Conservation (phyloP, 2,888 invertebrate genomes). For the Synergus japonicus region DNA sequence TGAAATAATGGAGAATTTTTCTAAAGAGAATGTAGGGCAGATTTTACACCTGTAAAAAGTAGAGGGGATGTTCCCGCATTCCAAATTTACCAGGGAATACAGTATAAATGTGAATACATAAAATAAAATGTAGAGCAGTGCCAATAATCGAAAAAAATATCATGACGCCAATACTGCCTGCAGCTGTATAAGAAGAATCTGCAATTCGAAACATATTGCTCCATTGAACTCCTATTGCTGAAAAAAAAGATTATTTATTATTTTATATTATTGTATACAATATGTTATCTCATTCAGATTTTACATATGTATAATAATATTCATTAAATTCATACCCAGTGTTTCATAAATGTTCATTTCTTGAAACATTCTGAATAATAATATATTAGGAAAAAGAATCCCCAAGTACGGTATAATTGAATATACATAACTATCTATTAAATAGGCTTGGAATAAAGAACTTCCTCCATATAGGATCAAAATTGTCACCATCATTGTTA, state of each 20-base stretch:
- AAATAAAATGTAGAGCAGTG: constrained; percentile 83
- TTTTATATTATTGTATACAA: background rate
- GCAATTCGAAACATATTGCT: constrained; percentile 74
- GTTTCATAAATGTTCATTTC: constrained; percentile 43
- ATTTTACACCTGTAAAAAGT: constrained; percentile 76
- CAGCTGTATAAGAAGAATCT: constrained; percentile 58
- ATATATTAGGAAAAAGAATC: constrained; percentile 46
- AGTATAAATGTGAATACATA: constrained; percentile 92
- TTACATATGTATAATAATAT: background rate
- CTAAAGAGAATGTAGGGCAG: background rate
- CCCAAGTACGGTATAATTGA: constrained; percentile 43
- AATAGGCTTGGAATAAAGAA: constrained; percentile 26
- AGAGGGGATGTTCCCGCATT: constrained; percentile 90
- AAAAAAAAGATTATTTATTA: constrained; percentile 44
- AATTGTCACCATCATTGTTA: constrained; percentile 41
- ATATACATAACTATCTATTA: constrained; percentile 22
- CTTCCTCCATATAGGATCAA: constrained; percentile 43
- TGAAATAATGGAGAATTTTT: background rate
- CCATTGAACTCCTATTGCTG: constrained; percentile 78
- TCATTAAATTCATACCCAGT: constrained; percentile 6
- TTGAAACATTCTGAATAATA: constrained; percentile 38
- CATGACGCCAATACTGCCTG: constrained; percentile 81
- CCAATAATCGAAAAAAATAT: constrained; percentile 87
- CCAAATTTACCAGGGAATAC: constrained; percentile 93
- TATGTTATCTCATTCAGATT: background rate